Percentiles rank a stretch among this genome's conserved stretches.
Evolutionary conservation across 2,888 invertebrate genomes (phyloP).

Genomic region (Chymomyza caudatula): DNA sequence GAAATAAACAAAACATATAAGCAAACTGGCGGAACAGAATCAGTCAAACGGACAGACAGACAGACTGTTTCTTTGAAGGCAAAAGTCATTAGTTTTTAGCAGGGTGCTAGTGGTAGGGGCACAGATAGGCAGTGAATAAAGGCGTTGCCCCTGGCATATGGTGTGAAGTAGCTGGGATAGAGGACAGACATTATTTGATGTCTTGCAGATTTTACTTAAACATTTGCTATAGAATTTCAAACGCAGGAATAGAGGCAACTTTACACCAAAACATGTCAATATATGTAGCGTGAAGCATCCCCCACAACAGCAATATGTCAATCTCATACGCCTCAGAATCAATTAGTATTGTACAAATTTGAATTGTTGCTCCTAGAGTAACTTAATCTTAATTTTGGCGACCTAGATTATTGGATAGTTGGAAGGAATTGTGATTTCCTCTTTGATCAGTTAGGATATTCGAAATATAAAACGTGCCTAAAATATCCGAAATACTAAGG

Average conservation of each 20-base stretch:
- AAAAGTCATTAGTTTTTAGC: constrained; percentile 60
- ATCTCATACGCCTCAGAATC: background rate
- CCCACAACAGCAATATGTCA: background rate
- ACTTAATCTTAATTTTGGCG: background rate
- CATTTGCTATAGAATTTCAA: background rate
- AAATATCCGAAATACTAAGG: no score
- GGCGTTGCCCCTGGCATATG: constrained; percentile 47
- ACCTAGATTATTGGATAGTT: no score
- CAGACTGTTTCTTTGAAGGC: constrained; percentile 52
- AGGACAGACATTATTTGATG: constrained; percentile 19
- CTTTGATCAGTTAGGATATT: no score
- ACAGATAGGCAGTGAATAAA: constrained; percentile 13
- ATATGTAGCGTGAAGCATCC: no score
- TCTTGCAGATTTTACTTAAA: constrained; percentile 42
- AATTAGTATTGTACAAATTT: background rate
- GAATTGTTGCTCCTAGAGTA: background rate
- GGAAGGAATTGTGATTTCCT: no score
- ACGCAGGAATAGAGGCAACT: background rate
- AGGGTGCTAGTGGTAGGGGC: background rate
- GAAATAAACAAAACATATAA: constrained; percentile 56
- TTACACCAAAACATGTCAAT: background rate
- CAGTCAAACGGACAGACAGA: constrained; percentile 22
- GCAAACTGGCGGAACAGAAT: constrained; percentile 36
- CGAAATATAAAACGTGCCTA: no score
- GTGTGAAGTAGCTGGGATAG: constrained; percentile 17